Base-by-base conservation (phyloP, 2,888 invertebrate species). In the Pterostichus niger region DNA sequence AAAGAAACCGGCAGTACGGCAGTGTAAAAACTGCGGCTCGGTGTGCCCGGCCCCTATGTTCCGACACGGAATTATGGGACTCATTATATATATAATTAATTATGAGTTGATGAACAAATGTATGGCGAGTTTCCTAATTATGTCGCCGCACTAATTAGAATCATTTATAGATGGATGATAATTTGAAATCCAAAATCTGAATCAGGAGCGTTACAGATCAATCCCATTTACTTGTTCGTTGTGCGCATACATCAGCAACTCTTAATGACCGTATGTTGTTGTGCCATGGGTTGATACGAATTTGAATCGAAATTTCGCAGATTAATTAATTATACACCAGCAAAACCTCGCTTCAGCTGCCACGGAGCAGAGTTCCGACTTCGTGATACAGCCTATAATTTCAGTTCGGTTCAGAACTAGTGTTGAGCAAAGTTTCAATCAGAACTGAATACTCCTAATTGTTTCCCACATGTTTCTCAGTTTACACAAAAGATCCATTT, bases 401-500 rank as follows among this genome's bases (percentile, higher is more conserved):
- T 64, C 35, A 64, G 64, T 35, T 54, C 40, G n/a, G 61, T 61
- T 64, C 6, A 4, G 33, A 64, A 35, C 64, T 64, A 64, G 35
- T 35, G 64, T 33, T 61, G 61, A 35, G 35, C 31, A 64, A 64
- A 64, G 64, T 64, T 64, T 35, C 35, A 64, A 64, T 64, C 35
- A 35, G 13, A 64, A 35, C 31, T 61, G 61, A 61, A 61, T 61
- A 61, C 35, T 31, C 33, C 64, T 64, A 64, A 64, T 64, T 64
- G 64, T 64, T 31, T 35, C n/a, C 64, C 33, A 35, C 13, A 35
- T 64, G 13, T 64, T 64, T 33, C 64, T 64, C 61, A 11, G 35
- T 59, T 64, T 64, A 64, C 64, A 64, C 64, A 64, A 64, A 64
- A 64, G 64, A 64, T 64, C 64, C 64, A 64, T 64, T 64, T 64